Evolutionary conservation across 2,888 invertebrate species (phyloP), one percentile per base, ranked within the genome.

Genomic region (Vanessa cardui): DNA sequence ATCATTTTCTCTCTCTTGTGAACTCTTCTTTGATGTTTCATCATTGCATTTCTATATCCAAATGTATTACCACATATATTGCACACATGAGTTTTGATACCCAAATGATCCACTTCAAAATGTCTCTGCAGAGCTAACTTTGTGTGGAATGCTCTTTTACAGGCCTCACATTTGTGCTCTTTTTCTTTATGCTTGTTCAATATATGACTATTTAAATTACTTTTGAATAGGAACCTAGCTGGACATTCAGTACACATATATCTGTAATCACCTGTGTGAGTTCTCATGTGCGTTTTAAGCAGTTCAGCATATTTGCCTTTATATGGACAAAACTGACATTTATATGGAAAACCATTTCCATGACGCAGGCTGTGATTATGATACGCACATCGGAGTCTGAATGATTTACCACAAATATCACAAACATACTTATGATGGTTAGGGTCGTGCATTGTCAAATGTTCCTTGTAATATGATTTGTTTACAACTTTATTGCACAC

Each of bases 231-330:
- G 54, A 85, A 85, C 33, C 80, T 74, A 7, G 82, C 80, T 0
- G 83, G 80, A 62, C 85, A 85, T 72, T 83, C 80, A 1, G 80
- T 79, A 64, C 85, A 85, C 80, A 83, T 79, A 21, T 84, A 84
- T 63, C 80, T 75, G 18, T 80, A 83, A 66, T 84, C 83, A 26
- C 79, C 79, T 12, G 79, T 79, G 33, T 83, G 83, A 20, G 78
- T 79, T 49, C 79, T 72, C 76, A 81, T 77, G 49, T 84, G 84
- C 12, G 76, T 78, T 72, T 80, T 83, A 6, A 83, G 72, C 1
- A 81, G 66, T 64, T 77, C 78, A 2, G 74, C 74, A 69, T 79
- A 81, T 39, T 80, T 75, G 20, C 78, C 81, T 59, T 74, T 74
- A 62, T 83, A 84, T 18, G 83, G 83, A 66, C 84, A 84, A 26